Base-by-base conservation (phyloP, 1,140 invertebrate genomes). In the Drosophila repleta region DNA sequence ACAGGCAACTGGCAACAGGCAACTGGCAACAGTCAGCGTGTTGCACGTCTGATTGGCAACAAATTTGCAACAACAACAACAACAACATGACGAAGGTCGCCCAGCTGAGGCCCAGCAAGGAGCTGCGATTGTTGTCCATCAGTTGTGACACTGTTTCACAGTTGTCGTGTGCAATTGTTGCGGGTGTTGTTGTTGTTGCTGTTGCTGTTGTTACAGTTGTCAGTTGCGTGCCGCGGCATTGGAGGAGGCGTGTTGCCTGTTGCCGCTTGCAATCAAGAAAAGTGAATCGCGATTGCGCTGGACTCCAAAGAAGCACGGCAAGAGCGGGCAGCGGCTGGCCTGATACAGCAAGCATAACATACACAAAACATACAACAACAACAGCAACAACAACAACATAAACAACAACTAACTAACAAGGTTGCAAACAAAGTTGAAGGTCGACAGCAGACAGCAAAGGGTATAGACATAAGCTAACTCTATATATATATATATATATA, bases 201-300 rank as follows among this genome's bases (percentile, higher is more conserved):
- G 29, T 48, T 51, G 45, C 55, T 79, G 76, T 43, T 64, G 46
- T 58, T n/a, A n/a, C n/a, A n/a, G n/a, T n/a, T 58, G 72, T 63
- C 53, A 63, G 65, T 87, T 74, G 80, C 84, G 77, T 82, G 52
- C 82, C 78, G 77, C 70, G 80, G 60, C 75, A 82, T 71, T 76
- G 82, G 83, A 87, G 82, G 82, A 87, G 82, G 82, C 82, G 82
- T 87, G 32, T 35, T 88, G 82, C 79, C 79, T 64, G 18, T 56
- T 73, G 70, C 62, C 70, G 57, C 60, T 41, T 69, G 55, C 83
- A 87, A 87, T 87, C 83, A 88, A 69, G 67, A 76, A 75, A 88
- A 83, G 68, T 83, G 79, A 87, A 87, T 87, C 83, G 83, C 83
- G 83, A 87, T 87, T 87, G 83, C 79, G 76, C 83, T 61, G 43